These are phyloP conservation scores for Sialis lutaria DNA, from an alignment of 2,888 invertebrate species.

Conservation along the genomic window DNA sequence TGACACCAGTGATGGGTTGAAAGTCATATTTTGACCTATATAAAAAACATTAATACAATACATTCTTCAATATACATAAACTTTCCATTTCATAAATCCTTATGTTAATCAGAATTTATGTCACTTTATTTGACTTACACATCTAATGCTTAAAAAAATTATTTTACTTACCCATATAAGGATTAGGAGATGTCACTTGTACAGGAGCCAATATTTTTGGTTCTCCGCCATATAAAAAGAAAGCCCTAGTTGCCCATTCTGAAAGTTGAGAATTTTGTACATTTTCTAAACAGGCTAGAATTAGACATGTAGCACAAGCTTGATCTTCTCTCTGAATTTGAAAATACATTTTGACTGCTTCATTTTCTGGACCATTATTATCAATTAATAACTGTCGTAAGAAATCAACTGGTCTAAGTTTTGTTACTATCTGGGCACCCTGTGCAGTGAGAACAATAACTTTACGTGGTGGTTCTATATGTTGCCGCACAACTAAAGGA, in stretches of 20 bases:
- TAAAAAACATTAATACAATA: background rate
- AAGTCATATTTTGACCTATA: conserved; percentile 3
- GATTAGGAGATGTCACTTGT: conserved; percentile 1
- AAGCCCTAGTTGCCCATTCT: conserved; percentile 82
- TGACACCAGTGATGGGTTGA: conserved; percentile 11
- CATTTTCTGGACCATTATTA: conserved; percentile 72
- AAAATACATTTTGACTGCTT: conserved; percentile 72
- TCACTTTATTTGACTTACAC: no score
- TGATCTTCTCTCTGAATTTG: conserved; percentile 67
- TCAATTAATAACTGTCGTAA: conserved; percentile 65
- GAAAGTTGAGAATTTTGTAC: conserved; percentile 37
- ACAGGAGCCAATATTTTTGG: conserved; percentile 18
- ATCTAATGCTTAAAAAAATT: background rate
- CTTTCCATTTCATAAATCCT: no score
- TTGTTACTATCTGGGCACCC: conserved; percentile 68
- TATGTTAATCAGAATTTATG: no score
- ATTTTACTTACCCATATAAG: background rate
- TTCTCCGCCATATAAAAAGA: conserved; percentile 83
- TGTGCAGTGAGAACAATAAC: conserved; percentile 79
- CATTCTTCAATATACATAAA: no score
- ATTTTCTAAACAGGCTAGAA: conserved; percentile 59
- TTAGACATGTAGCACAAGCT: conserved; percentile 76
- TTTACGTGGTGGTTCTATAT: conserved; percentile 50
- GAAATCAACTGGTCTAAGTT: conserved; percentile 77
- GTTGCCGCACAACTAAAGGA: conserved; percentile 52